A percentile compares a stretch with the other conserved stretches of the same genome.
Conservation (phyloP, 2,797 vertebrate genomes). For the Atherinosoma microstoma region DNA sequence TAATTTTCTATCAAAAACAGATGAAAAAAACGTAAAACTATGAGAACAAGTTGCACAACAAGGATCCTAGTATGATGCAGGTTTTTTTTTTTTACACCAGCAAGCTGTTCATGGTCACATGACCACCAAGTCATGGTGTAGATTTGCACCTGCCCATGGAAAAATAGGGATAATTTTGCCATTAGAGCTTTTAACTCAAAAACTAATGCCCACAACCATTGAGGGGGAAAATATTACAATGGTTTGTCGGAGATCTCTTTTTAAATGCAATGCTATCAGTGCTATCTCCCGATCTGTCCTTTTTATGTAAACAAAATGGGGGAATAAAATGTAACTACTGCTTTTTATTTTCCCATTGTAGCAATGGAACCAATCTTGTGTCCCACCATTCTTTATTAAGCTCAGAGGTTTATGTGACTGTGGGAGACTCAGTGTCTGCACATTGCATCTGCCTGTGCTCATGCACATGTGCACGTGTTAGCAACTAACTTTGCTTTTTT, state of each 20-base stretch:
- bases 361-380: slow-evolving; percentile 7
- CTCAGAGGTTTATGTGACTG: slow-evolving; percentile 28
- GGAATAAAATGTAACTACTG: slow-evolving; percentile 8
- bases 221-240: no score
- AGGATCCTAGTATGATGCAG: no score
- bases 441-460: background rate
- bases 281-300: background rate
- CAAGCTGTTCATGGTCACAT: no score
- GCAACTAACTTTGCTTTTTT: slow-evolving; percentile 18
- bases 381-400: slow-evolving; percentile 28
- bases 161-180: no score
- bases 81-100: no score
- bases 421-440: slow-evolving; percentile 21
- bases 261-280: background rate
- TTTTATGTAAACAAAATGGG: slow-evolving; percentile 1
- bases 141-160: no score
- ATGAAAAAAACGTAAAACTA: no score
- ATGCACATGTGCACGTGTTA: slow-evolving; percentile 15
- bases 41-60: no score
- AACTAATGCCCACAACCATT: no score
- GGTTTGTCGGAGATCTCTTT: background rate
- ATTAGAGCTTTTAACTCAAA: no score
- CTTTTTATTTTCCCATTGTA: slow-evolving; percentile 48
- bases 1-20: no score
- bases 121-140: no score